Evolutionary conservation across 2,797 vertebrate species (phyloP), one percentile per base, ranked within the genome.

Genomic region (Halcyon chelicuti): DNA sequence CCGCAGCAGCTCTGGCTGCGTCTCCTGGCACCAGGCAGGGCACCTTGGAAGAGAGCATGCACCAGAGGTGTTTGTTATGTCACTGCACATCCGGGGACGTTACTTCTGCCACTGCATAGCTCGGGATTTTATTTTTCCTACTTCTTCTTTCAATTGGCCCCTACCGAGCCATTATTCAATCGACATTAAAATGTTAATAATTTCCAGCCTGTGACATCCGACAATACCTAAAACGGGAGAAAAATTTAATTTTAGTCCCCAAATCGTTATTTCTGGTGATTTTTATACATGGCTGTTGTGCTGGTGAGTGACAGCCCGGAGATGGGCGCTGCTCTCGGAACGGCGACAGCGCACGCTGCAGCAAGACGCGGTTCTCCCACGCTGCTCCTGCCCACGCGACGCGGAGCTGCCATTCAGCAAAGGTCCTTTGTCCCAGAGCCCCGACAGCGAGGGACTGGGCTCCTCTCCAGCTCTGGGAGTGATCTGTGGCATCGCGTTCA

Each of bases 141-240:
- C 55, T 73, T 86, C 7, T 3, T 29, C 88, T 92, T 83, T 57
- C 37, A 79, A 86, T 25, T 10, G 61, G 67, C 72, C 88, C 40
- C 91, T 42, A 8, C 60, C 42, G 35, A 87, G 26, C 55, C 70
- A 46, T 77, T 72, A 88, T 77, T 31, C 31, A 67, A 31, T 28
- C 80, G 77, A 88, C 42, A 6, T 51, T 68, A 90, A 83, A 58
- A 65, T 86, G 68, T 37, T 26, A 78, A 84, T 83, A 52, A 86
- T 60, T 93, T 86, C 91, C 94, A 79, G 61, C 33, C 16, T 10
- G n/a, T 63, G 65, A 70, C 49, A 44, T 68, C 33, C 7, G 4
- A 44, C 54, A 75, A 94, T 61, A 62, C 54, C 94, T 86, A 61
- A 51, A 85, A 61, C 42, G 75, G 63, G 90, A 95, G 84, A 29